Base-by-base conservation (phyloP, 2,888 invertebrate species). In the Incurvaria masculella region DNA sequence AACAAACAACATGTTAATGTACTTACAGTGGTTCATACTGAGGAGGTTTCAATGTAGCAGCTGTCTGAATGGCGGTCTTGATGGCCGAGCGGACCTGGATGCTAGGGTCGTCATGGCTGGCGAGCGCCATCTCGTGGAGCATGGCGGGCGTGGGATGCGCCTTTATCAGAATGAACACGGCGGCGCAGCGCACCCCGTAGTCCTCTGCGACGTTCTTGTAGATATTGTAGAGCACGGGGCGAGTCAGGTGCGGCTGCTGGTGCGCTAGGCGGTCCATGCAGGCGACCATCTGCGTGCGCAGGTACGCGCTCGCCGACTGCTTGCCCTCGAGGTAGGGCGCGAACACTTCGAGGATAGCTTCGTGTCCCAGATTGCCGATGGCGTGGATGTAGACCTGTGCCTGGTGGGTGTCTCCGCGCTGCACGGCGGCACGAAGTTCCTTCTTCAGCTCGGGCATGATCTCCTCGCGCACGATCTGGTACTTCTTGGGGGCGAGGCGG, bases 81-180 rank as follows among this genome's bases (percentile, higher is more conserved):
- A 88, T 80, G n/a, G 80, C 83, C 49, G 86, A 75, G 52, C 84
- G 84, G 1, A 89, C 87, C 42, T 87, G 80, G 44, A 80, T 67
- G 60, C 80, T 83, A 17, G 72, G 71, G 59, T 89, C 89, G 44
- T 73, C 64, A 54, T 86, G 79, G 6, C 87, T 88, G 69, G 82
- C 82, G 58, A 81, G 72, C 18, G 89, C 89, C 83, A 89, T 86
- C 23, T 82, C 75, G 67, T 86, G 84, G 59, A 89, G 81, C 80
- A 88, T 83, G 14, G 71, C 69, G 18, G 74, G 65, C 8, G 84
- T 79, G 23, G 88, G 88, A 40, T 73, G 69, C 14, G 82, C 75
- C 56, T 69, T 74, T 69, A 87, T 82, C 51, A 89, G 65, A 45
- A 79, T 72, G 49, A 76, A 76, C 1, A 86, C 81, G 42, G 88